Evolutionary conservation across 1,140 invertebrate genomes (phyloP), one percentile per base, ranked within the genome.

Genomic region (Batillaria attramentaria): DNA sequence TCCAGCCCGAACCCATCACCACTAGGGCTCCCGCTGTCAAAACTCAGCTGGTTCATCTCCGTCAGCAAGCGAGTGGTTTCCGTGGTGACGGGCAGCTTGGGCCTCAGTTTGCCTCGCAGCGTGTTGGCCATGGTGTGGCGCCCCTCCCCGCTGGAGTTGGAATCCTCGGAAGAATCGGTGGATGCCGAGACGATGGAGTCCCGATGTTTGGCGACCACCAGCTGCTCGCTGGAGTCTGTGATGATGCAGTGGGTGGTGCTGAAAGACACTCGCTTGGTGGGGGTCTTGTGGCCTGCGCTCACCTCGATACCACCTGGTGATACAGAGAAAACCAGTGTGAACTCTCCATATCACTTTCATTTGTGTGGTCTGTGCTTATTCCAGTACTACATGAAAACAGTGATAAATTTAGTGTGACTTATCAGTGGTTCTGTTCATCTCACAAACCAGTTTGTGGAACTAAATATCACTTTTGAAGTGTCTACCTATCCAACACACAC

Each of bases 121-220:
- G 82, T 83, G 6, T 74, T 73, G 18, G 81, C 82, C 65, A 72
- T 73, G 78, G 79, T 78, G 46, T 74, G 80, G 28, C 84, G 69
- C 16, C 81, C 83, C 79, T 88, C 88, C 10, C 87, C 88, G 79
- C 87, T 89, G n/a, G 87, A 88, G 42, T 77, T 88, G 37, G 87
- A 89, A 77, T 89, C 87, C 65, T 88, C 88, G 43, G 87, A 88
- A 13, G 87, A 88, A 60, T 88, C 87, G 24, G 88, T 89, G 20
- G 87, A 89, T n/a, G 87, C 86, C 81, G 86, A 88, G 10, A 87
- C 88, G 35, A 89, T 89, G 57, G 88, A 89, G 81, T 89, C 88
- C 31, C 88, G 73, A 77, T 89, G 88, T 50, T 84, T 79, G 37
- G 75, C 50, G 18, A 79, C 79, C 8, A 84, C 78, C 50, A 88